phyloP scores from a whole-genome alignment of 2,113 vertebrate genomes.

The Fregata magnificens region DNA sequence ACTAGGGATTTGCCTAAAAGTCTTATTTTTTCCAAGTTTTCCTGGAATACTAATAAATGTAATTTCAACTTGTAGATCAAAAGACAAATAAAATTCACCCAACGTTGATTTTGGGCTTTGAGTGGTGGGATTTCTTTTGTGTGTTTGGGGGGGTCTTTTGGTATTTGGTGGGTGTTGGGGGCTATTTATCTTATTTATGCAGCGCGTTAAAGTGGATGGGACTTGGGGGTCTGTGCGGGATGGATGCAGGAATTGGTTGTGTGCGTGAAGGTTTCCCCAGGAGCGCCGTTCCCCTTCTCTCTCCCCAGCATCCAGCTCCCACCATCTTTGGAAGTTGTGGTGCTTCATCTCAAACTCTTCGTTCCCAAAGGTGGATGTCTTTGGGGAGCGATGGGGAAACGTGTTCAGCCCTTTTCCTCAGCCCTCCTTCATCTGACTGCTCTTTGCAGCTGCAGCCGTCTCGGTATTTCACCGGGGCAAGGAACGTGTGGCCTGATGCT shows the following conservation, averaged over 20 bases:
- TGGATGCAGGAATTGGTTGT: background rate
- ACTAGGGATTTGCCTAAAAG: background rate
- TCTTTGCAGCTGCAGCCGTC: background rate
- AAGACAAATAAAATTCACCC: background rate
- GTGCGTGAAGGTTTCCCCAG: background rate
- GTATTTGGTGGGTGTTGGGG: too few species aligned
- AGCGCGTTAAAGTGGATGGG: background rate
- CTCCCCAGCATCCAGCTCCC: background rate
- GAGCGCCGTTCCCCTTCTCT: background rate
- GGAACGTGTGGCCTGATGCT: background rate
- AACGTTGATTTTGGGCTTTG: background rate
- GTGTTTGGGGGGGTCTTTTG: background rate
- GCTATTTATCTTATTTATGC: too few species aligned
- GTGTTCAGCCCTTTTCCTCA: background rate
- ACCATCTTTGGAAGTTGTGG: background rate
- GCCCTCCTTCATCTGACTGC: background rate
- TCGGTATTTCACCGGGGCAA: background rate
- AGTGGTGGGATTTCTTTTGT: background rate
- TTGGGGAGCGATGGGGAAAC: rapidly evolving
- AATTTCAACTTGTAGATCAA: background rate
- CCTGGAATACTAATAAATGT: background rate
- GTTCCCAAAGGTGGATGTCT: background rate
- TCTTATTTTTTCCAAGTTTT: background rate
- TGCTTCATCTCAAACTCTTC: background rate
- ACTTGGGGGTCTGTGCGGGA: background rate